A percentile compares a stretch with the other conserved stretches of the same genome.
These are phyloP conservation scores for Zonitis immaculata DNA, from an alignment of 2,888 invertebrate genomes.

Conservation along the genomic window DNA sequence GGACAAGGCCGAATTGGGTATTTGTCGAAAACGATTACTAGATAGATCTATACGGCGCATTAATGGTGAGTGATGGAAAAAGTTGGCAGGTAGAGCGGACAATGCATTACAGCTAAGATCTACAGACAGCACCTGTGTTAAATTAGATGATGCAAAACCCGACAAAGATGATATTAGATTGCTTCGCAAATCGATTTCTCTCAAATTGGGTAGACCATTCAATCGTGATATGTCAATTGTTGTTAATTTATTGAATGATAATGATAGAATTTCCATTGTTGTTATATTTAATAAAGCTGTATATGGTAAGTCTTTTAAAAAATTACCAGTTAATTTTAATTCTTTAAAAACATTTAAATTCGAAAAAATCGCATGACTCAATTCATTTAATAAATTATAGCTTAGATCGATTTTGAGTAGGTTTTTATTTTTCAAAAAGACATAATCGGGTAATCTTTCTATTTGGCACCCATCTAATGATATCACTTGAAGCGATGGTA, in stretches of 20 bases:
- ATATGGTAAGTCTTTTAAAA: conserved; percentile 72
- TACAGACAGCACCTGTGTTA: conserved; percentile 68
- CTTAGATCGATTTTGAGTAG: conserved; percentile 69
- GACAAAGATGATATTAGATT: conserved; percentile 71
- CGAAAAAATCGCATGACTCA: conserved; percentile 69
- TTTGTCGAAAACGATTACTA: conserved; percentile 71
- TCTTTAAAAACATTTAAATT: conserved; percentile 73
- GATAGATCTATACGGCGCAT: conserved; percentile 74
- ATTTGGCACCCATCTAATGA: conserved; percentile 66
- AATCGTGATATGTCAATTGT: conserved; percentile 73
- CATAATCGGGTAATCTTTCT: conserved; percentile 61
- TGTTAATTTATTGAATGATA: conserved; percentile 64
- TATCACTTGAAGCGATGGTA: conserved; percentile 73
- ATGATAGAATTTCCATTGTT: conserved; percentile 66
- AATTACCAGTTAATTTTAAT: conserved; percentile 68
- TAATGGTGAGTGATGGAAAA: conserved; percentile 68
- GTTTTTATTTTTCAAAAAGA: conserved; percentile 74
- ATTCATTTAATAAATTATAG: conserved; percentile 61
- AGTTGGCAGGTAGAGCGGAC: conserved; percentile 73
- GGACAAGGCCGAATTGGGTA: conserved; percentile 72
- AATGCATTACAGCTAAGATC: conserved; percentile 73
- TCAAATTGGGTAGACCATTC: conserved; percentile 68
- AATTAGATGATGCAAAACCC: conserved; percentile 70
- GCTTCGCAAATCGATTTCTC: conserved; percentile 67
- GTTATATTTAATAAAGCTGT: conserved; percentile 71